Conservation (phyloP, 2,797 vertebrate genomes). For the Sebastes reedi region DNA sequence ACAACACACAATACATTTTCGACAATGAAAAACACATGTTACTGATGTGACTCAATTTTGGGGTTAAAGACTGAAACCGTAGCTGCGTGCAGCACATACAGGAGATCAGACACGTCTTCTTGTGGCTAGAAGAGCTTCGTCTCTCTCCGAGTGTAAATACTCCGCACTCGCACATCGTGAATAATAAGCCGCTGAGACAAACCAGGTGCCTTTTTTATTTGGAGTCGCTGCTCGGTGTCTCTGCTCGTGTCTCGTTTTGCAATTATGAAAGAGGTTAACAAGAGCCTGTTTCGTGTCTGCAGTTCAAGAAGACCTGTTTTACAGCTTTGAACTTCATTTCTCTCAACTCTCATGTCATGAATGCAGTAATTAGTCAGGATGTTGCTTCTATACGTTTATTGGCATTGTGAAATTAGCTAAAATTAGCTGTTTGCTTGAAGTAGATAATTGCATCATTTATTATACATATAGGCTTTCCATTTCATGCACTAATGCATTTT, state of each 20-base stretch:
- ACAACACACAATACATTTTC: slow-evolving; percentile 69
- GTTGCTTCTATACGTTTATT: slow-evolving; percentile 10
- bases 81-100: slow-evolving; percentile 46
- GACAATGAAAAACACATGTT: slow-evolving; percentile 79
- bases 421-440: slow-evolving; percentile 17
- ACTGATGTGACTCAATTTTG: slow-evolving; percentile 62
- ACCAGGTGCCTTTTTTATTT: slow-evolving; percentile 60
- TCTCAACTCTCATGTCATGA: slow-evolving; percentile 1
- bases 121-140: slow-evolving; percentile 46
- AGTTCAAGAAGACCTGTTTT: slow-evolving; percentile 11
- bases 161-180: slow-evolving; percentile 40
- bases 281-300: slow-evolving; percentile 64
- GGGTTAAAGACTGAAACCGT: slow-evolving; percentile 71
- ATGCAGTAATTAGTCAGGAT: slow-evolving; percentile 32
- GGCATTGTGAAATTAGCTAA: neutral
- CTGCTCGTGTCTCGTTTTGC: slow-evolving; percentile 53
- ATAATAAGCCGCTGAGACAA: slow-evolving; percentile 66
- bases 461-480: neutral
- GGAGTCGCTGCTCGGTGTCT: slow-evolving; percentile 45
- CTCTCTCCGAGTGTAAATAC: slow-evolving; percentile 53
- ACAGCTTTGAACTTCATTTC: slow-evolving; percentile 31
- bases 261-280: slow-evolving; percentile 62
- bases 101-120: slow-evolving; percentile 65
- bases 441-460: neutral
- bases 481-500: neutral